Base-by-base conservation (phyloP, 1,140 invertebrate genomes). In the Drosophila dunni region DNA sequence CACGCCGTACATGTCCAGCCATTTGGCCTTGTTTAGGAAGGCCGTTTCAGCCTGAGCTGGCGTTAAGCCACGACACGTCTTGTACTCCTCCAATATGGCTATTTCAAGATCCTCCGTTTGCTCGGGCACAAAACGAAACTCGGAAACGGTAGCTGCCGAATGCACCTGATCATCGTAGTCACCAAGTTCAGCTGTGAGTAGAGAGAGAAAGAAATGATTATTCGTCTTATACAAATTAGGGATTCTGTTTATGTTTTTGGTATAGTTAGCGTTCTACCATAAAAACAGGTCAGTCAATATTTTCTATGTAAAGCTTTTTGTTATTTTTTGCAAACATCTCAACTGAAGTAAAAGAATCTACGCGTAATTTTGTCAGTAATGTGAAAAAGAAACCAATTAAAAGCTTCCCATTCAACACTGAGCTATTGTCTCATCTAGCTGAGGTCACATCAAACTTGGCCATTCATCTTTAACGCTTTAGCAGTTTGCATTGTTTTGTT, bases 1-100 rank as follows among this genome's bases (percentile, higher is more conserved):
- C 6, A 99, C 98, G 9, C 98, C 98, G 90, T 99, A 99, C 96
- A 99, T 97, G 85, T 99, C 98, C 62, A 99, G 93, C 97, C 97
- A 98, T 93, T 98, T 99, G 7, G 97, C 97, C 93, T 98, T 97
- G 90, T 98, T 97, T 46, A 99, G 93, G 93, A 97, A 99, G 73
- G 96, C 96, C 34, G 97, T 95, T 92, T 99, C 98, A 1, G 98
- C 98, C 92, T 98, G 97, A 1, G 98, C 97, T 9, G 98, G 98
- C 45, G 95, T 97, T 9, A 95, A 93, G 6, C 97, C 97, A 48
- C 95, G 95, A 88, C 95, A 96, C 80, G 96, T 97, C 91, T 97
- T 97, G 91, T 96, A 99, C 89, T 98, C 97, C 72, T 98, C 97
- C 7, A 98, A 93, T 75, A 98, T 97, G 90, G 96, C 95, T 58